phyloP scores from a whole-genome alignment of 1,140 invertebrate species.

The Ceratosolen solmsi region DNA sequence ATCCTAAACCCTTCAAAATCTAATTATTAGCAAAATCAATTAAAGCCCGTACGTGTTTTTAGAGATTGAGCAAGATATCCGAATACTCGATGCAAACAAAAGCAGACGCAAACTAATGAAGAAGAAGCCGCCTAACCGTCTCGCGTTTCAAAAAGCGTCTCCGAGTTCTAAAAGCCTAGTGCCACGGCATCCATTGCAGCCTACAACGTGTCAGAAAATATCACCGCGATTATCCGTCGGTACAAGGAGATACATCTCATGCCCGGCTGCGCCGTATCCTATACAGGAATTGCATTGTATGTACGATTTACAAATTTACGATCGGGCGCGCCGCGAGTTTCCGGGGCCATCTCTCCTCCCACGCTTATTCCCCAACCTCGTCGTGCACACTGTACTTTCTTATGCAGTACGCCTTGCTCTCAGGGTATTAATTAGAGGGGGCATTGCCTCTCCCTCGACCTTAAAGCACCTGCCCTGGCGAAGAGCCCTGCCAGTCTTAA shows the following conservation, averaged over 20 bases:
- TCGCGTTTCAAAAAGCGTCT: neutral
- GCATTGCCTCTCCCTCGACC: neutral
- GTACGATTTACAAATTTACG: slow-evolving; percentile 40
- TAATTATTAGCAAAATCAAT: neutral
- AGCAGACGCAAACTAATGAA: neutral
- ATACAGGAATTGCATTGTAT: slow-evolving; percentile 12
- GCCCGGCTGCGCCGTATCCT: neutral
- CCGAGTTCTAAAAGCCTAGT: neutral
- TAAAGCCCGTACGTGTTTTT: neutral
- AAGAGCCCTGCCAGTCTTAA: slow-evolving; percentile 53
- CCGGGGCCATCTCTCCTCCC: slow-evolving; percentile 23
- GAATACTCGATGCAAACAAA: neutral
- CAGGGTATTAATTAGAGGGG: slow-evolving; percentile 67
- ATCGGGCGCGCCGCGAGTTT: slow-evolving; percentile 3
- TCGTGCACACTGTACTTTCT: neutral
- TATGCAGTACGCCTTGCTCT: slow-evolving; percentile 2
- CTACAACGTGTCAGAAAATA: neutral
- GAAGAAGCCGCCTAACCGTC: neutral
- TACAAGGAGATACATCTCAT: neutral
- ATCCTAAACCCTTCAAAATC: too few species aligned
- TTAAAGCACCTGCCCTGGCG: slow-evolving; percentile 61
- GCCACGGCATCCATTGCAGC: neutral
- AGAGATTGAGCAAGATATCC: neutral
- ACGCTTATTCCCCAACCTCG: neutral
- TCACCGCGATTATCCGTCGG: neutral